phyloP scores from a whole-genome alignment of 2,888 invertebrate genomes.

The Drosophila sordidula region DNA sequence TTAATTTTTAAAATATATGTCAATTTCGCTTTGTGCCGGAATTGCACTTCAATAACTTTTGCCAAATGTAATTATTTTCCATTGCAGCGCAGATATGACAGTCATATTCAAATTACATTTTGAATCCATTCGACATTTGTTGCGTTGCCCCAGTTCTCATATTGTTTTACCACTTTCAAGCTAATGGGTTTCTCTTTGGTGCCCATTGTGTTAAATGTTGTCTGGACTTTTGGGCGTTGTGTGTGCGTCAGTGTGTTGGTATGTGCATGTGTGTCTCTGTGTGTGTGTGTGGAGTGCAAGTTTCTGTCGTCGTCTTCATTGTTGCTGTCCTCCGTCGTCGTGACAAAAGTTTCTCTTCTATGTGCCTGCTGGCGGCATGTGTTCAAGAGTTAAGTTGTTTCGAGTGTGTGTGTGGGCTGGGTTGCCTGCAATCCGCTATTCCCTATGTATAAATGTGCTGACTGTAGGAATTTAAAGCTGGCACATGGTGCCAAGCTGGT shows the following conservation, averaged over 20 bases:
- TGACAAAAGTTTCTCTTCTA: conserved; percentile 75
- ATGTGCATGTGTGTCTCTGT: conserved; percentile 13
- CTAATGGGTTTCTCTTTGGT: conserved; percentile 47
- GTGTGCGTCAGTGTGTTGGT: conserved; percentile 16
- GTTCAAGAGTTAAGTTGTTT: conserved; percentile 79
- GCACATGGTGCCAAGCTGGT: conserved; percentile 70
- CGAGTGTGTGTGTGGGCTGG: conserved; percentile 48
- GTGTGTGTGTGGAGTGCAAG: conserved; percentile 56
- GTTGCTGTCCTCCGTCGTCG: conserved; percentile 59
- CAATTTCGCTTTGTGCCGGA: too few species aligned
- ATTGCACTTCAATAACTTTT: not conserved
- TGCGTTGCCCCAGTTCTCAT: conserved; percentile 25
- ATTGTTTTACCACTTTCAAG: conserved; percentile 38
- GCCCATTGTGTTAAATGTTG: conserved; percentile 68
- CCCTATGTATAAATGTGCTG: conserved; percentile 52
- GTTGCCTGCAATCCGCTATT: conserved; percentile 26
- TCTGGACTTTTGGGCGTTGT: conserved; percentile 52
- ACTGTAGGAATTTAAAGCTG: conserved; percentile 77
- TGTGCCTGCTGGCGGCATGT: conserved; percentile 80
- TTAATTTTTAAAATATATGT: too few species aligned
- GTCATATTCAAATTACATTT: conserved; percentile 22
- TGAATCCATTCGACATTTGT: conserved; percentile 34
- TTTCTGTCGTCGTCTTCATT: conserved; percentile 77
- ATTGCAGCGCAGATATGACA: not conserved
- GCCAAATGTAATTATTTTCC: not conserved